Base-by-base conservation (phyloP, 2,113 vertebrate species). In the Calypte anna region DNA sequence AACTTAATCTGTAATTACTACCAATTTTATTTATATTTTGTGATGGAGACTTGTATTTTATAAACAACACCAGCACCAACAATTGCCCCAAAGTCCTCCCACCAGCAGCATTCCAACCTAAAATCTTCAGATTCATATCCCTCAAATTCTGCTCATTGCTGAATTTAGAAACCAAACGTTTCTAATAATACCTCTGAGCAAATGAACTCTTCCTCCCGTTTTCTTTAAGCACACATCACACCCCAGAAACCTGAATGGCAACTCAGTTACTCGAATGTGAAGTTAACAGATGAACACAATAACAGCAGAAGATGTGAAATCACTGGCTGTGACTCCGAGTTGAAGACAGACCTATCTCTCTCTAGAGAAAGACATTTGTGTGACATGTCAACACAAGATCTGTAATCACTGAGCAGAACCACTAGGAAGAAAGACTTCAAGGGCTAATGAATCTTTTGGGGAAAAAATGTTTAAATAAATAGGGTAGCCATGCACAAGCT, bases 231-330 rank as follows among this genome's bases (percentile, higher is more conserved):
- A 85, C 53, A 61, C 12, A 68, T 68, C 53, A 28, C 87, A 82
- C 50, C 74, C 93, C 82, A 82, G 78, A 85, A 75, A 64, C 58
- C 70, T 53, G 74, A 91, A 40, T 64, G 87, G 77, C 93, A 92
- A 4, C 69, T 75, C 7, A 4, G 43, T 28, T 53, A 43, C 57
- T 31, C 0, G 9, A 27, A 57, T 11, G 69, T 55, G 81, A 64
- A n/a, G 53, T 48, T 28, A 72, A 59, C 53, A 75, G 74, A 48
- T 68, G 90, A 92, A n/a, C 81, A 61, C 87, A 68, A 2, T 16
- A 53, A 64, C 40, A 82, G 44, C 66, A 68, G 84, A 66, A 86
- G 46, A 30, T 64, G 67, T 7, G 66, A 59, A 48, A 78, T 62
- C 33, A 6, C 61, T 76, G 62, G 22, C 91, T 0, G 0, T 80